Conservation (phyloP, 2,888 invertebrate species). For the Melolontha melolontha region DNA sequence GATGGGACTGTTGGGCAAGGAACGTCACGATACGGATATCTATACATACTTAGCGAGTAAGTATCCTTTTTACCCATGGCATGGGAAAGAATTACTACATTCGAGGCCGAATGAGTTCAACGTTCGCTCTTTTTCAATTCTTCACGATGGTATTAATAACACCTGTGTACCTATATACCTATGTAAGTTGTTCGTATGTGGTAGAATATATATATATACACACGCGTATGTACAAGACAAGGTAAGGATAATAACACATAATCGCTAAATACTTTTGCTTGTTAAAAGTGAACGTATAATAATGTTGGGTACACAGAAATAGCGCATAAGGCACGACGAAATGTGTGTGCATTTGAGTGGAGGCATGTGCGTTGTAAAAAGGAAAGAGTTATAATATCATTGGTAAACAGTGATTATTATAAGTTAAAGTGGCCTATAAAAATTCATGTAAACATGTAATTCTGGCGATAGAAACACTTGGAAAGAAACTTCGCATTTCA, state of each 20-base stretch:
- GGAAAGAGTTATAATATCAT: too few relatives aligned
- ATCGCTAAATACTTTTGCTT: conserved; percentile 32
- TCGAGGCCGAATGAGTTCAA: conserved; percentile 38
- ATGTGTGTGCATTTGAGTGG: too few relatives aligned
- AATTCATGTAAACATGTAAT: too few relatives aligned
- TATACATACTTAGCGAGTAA: conserved; percentile 6
- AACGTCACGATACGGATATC: too few relatives aligned
- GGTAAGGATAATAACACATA: conserved; percentile 33
- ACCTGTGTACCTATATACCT: conserved; percentile 9
- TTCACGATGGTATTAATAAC: conserved; percentile 37
- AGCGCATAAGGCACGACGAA: background rate
- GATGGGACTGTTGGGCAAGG: too few relatives aligned
- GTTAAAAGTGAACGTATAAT: conserved; percentile 32
- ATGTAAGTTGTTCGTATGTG: too few relatives aligned
- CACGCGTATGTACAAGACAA: background rate
- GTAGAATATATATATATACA: too few relatives aligned
- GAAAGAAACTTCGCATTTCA: too few relatives aligned
- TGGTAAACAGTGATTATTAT: too few relatives aligned
- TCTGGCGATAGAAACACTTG: too few relatives aligned
- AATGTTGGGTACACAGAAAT: conserved; percentile 15
- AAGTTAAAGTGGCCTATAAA: too few relatives aligned
- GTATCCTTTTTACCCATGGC: conserved; percentile 31
- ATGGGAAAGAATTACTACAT: conserved; percentile 36
- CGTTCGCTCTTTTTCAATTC: conserved; percentile 37
- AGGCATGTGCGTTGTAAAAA: background rate